These are phyloP conservation scores for Agrilus planipennis DNA, from an alignment of 1,140 invertebrate species.

Conservation along the genomic window DNA sequence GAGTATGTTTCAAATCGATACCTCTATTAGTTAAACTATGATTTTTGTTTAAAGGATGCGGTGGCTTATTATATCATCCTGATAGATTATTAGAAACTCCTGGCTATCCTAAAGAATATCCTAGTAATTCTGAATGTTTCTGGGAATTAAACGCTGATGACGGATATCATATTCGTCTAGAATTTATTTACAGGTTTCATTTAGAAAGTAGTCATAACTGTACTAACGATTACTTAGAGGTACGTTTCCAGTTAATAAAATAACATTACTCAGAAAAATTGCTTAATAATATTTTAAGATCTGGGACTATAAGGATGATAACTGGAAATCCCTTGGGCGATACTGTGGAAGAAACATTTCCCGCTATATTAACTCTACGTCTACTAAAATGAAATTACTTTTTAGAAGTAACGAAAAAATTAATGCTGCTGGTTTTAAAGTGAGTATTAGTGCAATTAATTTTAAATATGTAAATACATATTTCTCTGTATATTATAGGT, in stretches of 20 bases:
- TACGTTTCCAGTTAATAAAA: too few relatives aligned
- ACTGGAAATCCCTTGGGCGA: slow-evolving; percentile 43
- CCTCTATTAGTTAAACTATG: too few relatives aligned
- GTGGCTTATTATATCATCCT: slow-evolving; percentile 39
- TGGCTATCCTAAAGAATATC: slow-evolving; percentile 48
- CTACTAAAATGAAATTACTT: slow-evolving; percentile 48
- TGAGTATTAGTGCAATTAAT: too few relatives aligned
- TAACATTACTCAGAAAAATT: too few relatives aligned
- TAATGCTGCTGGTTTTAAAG: too few relatives aligned
- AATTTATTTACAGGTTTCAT: slow-evolving; percentile 59
- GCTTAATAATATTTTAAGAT: too few relatives aligned
- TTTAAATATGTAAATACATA: too few relatives aligned
- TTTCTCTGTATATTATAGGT: too few relatives aligned
- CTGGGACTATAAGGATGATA: slow-evolving; percentile 33
- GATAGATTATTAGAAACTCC: slow-evolving; percentile 40
- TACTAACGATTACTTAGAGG: slow-evolving; percentile 67
- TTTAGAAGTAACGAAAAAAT: too few relatives aligned
- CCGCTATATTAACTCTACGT: slow-evolving; percentile 45
- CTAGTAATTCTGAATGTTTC: slow-evolving; percentile 62
- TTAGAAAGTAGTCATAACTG: slow-evolving; percentile 63
- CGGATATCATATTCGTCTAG: slow-evolving; percentile 55
- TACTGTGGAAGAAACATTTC: slow-evolving; percentile 62
- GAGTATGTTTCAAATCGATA: too few relatives aligned
- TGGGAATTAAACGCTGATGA: slow-evolving; percentile 55
- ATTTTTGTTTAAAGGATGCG: slow-evolving; percentile 43